A percentile compares a stretch with the other conserved stretches of the same genome.
Evolutionary conservation across 2,888 invertebrate species (phyloP).

Genomic region (Unio pictorum): DNA sequence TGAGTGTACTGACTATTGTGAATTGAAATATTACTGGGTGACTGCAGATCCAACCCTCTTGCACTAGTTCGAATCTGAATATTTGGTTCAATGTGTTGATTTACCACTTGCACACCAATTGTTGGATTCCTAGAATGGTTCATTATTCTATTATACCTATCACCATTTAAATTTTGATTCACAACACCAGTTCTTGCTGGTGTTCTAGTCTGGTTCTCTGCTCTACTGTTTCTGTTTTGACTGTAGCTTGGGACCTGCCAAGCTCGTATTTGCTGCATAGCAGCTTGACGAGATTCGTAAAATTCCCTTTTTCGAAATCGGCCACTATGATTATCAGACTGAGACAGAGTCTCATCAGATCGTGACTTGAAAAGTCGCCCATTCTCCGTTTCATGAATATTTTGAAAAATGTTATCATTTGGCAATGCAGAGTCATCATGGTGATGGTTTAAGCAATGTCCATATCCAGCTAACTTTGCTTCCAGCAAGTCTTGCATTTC

Average conservation of each 20-base stretch:
- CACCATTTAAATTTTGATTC: background rate
- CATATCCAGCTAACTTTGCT: constrained; percentile 53
- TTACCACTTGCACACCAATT: background rate
- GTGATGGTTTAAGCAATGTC: constrained; percentile 63
- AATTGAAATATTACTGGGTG: constrained; percentile 15
- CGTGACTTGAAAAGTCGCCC: constrained; percentile 64
- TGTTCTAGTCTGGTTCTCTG: constrained; percentile 1
- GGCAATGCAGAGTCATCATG: constrained; percentile 64
- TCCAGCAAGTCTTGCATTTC: constrained; percentile 67
- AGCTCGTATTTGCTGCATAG: constrained; percentile 63
- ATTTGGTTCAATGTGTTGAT: constrained; percentile 4
- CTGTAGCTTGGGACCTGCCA: constrained; percentile 58
- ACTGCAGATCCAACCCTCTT: constrained; percentile 10
- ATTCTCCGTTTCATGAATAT: constrained; percentile 55
- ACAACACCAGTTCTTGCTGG: constrained; percentile 1
- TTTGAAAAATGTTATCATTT: constrained; percentile 52
- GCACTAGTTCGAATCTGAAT: background rate
- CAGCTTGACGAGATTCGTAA: constrained; percentile 60
- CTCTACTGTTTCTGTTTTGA: constrained; percentile 26
- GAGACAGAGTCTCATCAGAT: constrained; percentile 69
- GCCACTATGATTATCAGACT: constrained; percentile 80
- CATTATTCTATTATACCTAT: constrained; percentile 21
- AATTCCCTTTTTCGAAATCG: constrained; percentile 72
- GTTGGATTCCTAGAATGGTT: background rate
- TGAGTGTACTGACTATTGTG: constrained; percentile 14